Evolutionary conservation across 2,113 vertebrate species (phyloP), one percentile per base, ranked within the genome.

Genomic region (Embiotoca jacksoni): DNA sequence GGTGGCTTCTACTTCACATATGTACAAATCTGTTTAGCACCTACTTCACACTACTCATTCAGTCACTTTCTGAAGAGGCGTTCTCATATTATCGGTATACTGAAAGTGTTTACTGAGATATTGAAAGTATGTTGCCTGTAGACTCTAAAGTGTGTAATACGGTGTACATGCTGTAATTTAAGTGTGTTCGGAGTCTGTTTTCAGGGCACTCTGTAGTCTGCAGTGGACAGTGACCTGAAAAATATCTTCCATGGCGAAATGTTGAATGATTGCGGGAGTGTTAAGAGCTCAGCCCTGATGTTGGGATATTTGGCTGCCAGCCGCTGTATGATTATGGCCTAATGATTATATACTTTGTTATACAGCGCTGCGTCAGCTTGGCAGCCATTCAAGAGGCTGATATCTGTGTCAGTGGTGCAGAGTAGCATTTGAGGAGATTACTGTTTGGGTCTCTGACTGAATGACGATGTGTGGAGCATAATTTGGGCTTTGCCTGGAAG

Each of bases 391-490:
- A 76, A 69, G 62, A 47, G 46, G 67, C 81, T 65, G 67, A 81
- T 88, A 86, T 89, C 68, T 78, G 78, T 87, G 84, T 88, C 78
- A 84, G 59, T 68, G 78, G 75, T 72, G 83, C 76, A 82, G 67
- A 60, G 71, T 59, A 82, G 85, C 77, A 78, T 88, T 78, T 85
- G 76, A 68, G 71, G 69, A 85, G 88, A 90, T 87, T 80, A 84
- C 71, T 87, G 84, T 91, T 82, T 87, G 81, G 86, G 80, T 65
- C 56, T 79, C 41, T 46, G 61, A 44, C 72, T 73, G 54, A 75
- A 74, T 78, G 74, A 78, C 74, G 57, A 80, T 75, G 72, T 78
- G 80, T 32, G 31, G 47, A 39, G 54, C 50, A 35, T 85, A 61
- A 83, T 88, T 84, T 78, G 7, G 39, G 54, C 53, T 82, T 78